Percentiles rank a stretch among this genome's conserved stretches.
These are phyloP conservation scores for Mya arenaria DNA, from an alignment of 1,140 invertebrate genomes.

Conservation along the genomic window DNA sequence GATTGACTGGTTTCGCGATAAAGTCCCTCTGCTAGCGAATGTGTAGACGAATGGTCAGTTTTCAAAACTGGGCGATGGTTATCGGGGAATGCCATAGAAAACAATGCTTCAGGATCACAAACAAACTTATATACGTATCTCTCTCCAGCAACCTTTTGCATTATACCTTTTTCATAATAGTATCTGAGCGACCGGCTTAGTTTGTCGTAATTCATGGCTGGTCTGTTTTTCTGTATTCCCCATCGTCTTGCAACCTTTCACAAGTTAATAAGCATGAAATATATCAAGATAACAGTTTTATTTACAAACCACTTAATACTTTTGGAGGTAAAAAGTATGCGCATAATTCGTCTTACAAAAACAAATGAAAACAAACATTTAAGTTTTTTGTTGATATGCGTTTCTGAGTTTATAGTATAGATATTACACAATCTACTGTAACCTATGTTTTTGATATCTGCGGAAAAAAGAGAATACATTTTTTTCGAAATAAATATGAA, in stretches of 20 bases:
- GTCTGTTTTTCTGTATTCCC: constrained; percentile 87
- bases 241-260: constrained; percentile 84
- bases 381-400: too few relatives aligned
- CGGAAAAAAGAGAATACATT: too few relatives aligned
- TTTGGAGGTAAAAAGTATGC: too few relatives aligned
- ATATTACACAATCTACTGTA: too few relatives aligned
- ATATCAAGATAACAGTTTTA: too few relatives aligned
- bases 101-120: constrained; percentile 95
- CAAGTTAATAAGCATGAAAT: too few relatives aligned
- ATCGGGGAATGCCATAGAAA: constrained; percentile 89
- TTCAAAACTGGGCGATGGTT: constrained; percentile 77
- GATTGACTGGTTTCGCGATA: constrained; percentile 63
- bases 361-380: too few relatives aligned
- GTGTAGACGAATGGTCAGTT: constrained; percentile 62
- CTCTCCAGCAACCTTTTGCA: constrained; percentile 89
- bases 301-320: too few relatives aligned
- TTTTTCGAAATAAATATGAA: too few relatives aligned
- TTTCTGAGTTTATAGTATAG: too few relatives aligned
- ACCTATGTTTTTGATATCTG: too few relatives aligned
- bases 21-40: constrained; percentile 63
- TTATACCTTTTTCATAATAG: constrained; percentile 96
- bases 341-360: too few relatives aligned
- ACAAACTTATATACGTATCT: constrained; percentile 98
- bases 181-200: constrained; percentile 95
- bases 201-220: constrained; percentile 99